Percentiles rank a stretch among this genome's conserved stretches.
Evolutionary conservation across 2,888 invertebrate species (phyloP).

Genomic region (Seira ritae): DNA sequence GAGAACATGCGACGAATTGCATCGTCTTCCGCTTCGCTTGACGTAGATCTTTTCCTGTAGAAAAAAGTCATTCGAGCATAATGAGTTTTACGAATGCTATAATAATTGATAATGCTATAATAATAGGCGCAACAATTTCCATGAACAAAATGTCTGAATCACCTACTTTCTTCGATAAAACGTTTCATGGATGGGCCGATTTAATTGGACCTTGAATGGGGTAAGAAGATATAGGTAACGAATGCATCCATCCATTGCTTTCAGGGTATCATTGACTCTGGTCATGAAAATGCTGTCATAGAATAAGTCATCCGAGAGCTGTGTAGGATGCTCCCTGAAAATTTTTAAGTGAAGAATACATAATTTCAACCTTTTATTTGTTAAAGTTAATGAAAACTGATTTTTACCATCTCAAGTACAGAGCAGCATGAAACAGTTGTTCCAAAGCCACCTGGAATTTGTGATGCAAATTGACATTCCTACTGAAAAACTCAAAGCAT

Average conservation of each 20-base stretch:
- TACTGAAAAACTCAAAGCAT: conserved; percentile 55
- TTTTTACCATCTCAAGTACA: conserved; percentile 54
- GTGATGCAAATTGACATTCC: conserved; percentile 62
- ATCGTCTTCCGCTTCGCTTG: too few relatives aligned
- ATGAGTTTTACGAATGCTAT: too few relatives aligned
- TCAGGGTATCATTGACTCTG: conserved; percentile 55
- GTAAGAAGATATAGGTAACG: conserved; percentile 43
- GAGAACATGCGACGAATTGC: too few relatives aligned
- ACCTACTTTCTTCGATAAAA: conserved; percentile 27
- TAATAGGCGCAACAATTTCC: too few relatives aligned
- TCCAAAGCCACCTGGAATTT: conserved; percentile 61
- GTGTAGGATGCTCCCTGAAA: conserved; percentile 31
- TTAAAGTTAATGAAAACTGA: too few relatives aligned
- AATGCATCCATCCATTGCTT: conserved; percentile 58
- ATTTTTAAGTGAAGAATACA: too few relatives aligned
- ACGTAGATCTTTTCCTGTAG: too few relatives aligned
- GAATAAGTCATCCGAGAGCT: conserved; percentile 34
- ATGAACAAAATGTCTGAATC: too few relatives aligned
- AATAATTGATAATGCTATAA: too few relatives aligned
- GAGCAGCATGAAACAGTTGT: conserved; percentile 51
- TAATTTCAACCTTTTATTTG: too few relatives aligned
- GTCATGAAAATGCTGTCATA: conserved; percentile 55
- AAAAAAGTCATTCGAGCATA: too few relatives aligned
- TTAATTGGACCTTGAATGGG: conserved; percentile 49
- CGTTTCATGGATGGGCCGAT: conserved; percentile 50